These are phyloP conservation scores for Zeugodacus cucurbitae DNA, from an alignment of 1,140 invertebrate genomes.

Conservation along the genomic window DNA sequence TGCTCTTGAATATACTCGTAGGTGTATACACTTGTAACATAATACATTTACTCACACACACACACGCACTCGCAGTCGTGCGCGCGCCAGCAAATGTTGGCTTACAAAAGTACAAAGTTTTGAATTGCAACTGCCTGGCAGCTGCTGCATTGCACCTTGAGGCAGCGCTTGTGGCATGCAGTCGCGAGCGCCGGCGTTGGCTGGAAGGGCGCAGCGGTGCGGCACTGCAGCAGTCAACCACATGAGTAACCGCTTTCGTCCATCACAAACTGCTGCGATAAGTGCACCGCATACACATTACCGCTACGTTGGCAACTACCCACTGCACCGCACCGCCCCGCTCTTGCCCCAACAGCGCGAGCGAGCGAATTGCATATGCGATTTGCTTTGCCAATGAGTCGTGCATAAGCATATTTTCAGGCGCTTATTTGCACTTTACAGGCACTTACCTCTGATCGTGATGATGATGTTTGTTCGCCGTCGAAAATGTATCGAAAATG, in stretches of 20 bases:
- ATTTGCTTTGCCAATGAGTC: background rate
- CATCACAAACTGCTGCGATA: background rate
- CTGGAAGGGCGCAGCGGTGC: background rate
- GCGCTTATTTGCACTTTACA: background rate
- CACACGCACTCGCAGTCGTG: background rate
- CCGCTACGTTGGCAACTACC: no score
- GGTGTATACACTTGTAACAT: background rate
- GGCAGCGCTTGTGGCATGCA: background rate
- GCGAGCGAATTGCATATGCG: background rate
- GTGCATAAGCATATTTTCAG: background rate
- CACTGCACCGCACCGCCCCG: background rate
- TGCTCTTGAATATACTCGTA: background rate
- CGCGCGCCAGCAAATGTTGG: background rate
- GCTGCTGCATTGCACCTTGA: background rate
- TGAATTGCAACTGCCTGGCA: constrained; percentile 14
- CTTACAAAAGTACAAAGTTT: constrained; percentile 25
- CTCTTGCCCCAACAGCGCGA: background rate
- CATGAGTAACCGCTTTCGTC: background rate
- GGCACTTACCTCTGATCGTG: constrained; percentile 68
- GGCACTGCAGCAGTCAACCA: background rate
- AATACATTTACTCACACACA: background rate
- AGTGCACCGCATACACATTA: background rate
- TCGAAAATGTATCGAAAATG: constrained; percentile 76
- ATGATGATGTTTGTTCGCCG: constrained; percentile 76
- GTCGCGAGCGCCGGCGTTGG: background rate